Evolutionary conservation across 2,113 vertebrate species (phyloP).

Genomic region (Clarias magur): DNA sequence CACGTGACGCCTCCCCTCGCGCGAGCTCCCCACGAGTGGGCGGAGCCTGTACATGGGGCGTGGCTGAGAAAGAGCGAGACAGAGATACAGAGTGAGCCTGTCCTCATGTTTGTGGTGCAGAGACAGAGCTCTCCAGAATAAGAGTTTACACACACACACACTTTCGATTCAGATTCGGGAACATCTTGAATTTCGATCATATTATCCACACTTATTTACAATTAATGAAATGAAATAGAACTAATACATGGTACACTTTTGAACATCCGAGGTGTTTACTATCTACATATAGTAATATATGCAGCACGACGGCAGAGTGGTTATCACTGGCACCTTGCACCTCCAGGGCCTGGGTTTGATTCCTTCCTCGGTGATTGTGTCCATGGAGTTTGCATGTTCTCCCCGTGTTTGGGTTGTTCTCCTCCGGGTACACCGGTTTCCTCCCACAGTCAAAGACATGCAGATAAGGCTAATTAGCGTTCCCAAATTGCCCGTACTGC

Average conservation of each 20-base stretch:
- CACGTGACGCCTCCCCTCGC: slow-evolving; percentile 69
- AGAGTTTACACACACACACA: not conserved
- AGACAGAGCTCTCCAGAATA: not conserved
- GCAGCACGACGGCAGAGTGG: too few relatives aligned
- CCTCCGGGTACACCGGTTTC: too few relatives aligned
- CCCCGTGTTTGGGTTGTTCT: too few relatives aligned
- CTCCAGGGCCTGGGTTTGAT: too few relatives aligned
- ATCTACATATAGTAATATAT: not conserved
- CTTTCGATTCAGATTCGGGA: not conserved
- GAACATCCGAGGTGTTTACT: not conserved
- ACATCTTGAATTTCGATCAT: not conserved
- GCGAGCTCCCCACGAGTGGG: slow-evolving; percentile 65
- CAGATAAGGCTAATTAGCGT: too few relatives aligned
- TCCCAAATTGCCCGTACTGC: too few relatives aligned
- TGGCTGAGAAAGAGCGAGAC: not conserved
- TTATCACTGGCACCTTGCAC: too few relatives aligned
- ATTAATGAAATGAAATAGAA: not conserved
- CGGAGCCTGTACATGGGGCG: slow-evolving; percentile 52
- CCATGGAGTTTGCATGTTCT: too few relatives aligned
- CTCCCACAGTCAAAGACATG: too few relatives aligned
- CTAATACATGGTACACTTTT: not conserved
- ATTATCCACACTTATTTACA: not conserved
- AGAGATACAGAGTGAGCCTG: too few relatives aligned
- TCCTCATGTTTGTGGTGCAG: not conserved
- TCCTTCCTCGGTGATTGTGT: too few relatives aligned